These are phyloP conservation scores for Metopia argyrocephala DNA, from an alignment of 2,888 invertebrate genomes.

Conservation along the genomic window DNA sequence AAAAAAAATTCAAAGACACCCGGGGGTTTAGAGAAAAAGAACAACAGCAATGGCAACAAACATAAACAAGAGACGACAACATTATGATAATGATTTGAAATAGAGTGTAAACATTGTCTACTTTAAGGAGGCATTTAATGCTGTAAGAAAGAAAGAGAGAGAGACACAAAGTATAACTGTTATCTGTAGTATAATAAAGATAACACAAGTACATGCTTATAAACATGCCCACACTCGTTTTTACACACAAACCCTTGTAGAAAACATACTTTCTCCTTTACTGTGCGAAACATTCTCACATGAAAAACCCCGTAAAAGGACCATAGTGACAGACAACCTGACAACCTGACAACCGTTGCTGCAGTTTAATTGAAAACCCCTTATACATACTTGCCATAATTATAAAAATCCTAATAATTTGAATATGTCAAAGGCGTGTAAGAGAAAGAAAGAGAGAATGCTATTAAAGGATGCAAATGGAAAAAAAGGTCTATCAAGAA, in stretches of 20 bases:
- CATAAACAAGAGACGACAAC: slow-evolving; percentile 39
- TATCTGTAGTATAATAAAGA: slow-evolving; percentile 59
- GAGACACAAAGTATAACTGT: slow-evolving; percentile 26
- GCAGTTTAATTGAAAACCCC: slow-evolving; percentile 56
- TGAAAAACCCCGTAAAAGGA: background rate
- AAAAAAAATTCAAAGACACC: slow-evolving; percentile 36
- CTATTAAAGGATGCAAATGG: background rate
- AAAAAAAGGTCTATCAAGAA: slow-evolving; percentile 15
- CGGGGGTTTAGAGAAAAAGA: slow-evolving; percentile 28
- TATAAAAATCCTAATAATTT: slow-evolving; percentile 25
- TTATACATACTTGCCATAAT: slow-evolving; percentile 5
- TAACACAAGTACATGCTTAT: slow-evolving; percentile 33
- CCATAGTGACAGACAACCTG: slow-evolving; percentile 3
- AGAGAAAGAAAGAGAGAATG: background rate
- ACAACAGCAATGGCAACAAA: background rate
- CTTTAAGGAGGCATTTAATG: slow-evolving; percentile 34
- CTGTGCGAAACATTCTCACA: no score
- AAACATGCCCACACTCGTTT: slow-evolving; percentile 2
- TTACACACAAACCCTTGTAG: background rate
- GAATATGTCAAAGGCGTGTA: slow-evolving; percentile 1
- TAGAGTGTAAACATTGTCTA: slow-evolving; percentile 62
- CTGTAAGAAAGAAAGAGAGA: slow-evolving; percentile 8
- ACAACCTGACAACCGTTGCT: background rate
- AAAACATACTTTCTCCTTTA: no score
- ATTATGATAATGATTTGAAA: slow-evolving; percentile 63